Percentiles rank a stretch among this genome's conserved stretches.
These are phyloP conservation scores for Bungarus multicinctus DNA, from an alignment of 2,113 vertebrate genomes.

Conservation along the genomic window DNA sequence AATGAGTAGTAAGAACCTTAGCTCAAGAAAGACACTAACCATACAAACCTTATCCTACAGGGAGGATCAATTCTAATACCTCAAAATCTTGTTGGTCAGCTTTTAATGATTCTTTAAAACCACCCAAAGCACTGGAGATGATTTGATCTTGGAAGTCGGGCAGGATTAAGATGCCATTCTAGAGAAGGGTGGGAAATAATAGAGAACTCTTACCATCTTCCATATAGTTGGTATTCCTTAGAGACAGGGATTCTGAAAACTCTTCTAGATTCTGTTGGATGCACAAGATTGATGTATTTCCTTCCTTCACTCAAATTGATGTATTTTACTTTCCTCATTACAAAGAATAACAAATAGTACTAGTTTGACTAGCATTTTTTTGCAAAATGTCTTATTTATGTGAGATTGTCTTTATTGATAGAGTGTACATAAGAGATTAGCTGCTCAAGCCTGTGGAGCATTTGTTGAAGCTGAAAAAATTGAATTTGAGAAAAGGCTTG, in stretches of 20 bases:
- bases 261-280: background rate
- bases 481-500: slow-evolving; percentile 78
- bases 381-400: background rate
- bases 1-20: background rate
- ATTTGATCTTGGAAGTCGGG: background rate
- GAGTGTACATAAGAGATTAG: slow-evolving; percentile 80
- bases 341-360: background rate
- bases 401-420: slow-evolving; percentile 46
- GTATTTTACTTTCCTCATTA: too few relatives aligned
- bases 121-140: background rate
- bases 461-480: slow-evolving; percentile 88
- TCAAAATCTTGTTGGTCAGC: background rate
- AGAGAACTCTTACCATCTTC: background rate
- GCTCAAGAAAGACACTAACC: background rate
- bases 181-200: background rate
- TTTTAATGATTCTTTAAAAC: background rate
- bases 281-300: background rate
- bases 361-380: background rate
- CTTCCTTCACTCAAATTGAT: background rate
- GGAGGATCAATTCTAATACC: background rate
- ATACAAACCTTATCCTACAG: background rate
- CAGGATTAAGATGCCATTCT: background rate
- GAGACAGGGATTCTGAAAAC: background rate
- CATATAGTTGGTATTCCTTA: background rate
- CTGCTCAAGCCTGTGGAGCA: slow-evolving; percentile 85